These are phyloP conservation scores for Melieria omissa DNA, from an alignment of 2,888 invertebrate species.

Conservation along the genomic window DNA sequence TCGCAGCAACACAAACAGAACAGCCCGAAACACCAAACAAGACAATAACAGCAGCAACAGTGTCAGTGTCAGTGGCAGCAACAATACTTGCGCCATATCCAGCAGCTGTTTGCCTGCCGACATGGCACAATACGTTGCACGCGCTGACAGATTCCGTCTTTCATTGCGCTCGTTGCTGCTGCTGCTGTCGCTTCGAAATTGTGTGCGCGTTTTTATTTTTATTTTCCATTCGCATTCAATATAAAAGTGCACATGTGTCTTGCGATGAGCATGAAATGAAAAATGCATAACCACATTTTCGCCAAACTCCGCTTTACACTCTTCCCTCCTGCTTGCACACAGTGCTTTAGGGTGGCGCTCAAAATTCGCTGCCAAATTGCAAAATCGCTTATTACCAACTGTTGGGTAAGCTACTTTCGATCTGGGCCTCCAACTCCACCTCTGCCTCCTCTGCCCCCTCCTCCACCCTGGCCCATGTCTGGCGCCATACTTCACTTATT, in stretches of 20 bases:
- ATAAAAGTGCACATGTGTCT: slow-evolving; percentile 37
- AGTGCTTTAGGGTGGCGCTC: not conserved
- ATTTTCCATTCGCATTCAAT: not conserved
- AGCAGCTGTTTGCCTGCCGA: slow-evolving; percentile 36
- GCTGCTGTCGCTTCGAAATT: slow-evolving; percentile 10
- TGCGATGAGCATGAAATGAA: slow-evolving; percentile 53
- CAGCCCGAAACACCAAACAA: slow-evolving; percentile 24
- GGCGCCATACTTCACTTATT: slow-evolving; percentile 14
- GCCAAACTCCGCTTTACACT: not conserved
- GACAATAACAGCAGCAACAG: slow-evolving; percentile 27
- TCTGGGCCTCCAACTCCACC: not conserved
- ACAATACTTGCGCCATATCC: slow-evolving; percentile 16
- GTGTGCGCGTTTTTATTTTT: slow-evolving; percentile 39
- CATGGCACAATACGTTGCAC: slow-evolving; percentile 3
- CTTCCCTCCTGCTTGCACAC: not conserved
- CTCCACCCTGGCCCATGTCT: not conserved
- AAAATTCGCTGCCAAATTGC: slow-evolving; percentile 38
- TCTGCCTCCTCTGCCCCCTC: too few species aligned
- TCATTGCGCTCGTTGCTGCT: not conserved
- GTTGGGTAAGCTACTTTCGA: slow-evolving; percentile 2
- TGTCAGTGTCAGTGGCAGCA: slow-evolving; percentile 25
- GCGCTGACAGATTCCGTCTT: slow-evolving; percentile 23
- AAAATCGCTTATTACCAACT: slow-evolving; percentile 54
- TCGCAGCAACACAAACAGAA: slow-evolving; percentile 28
- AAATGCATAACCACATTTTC: slow-evolving; percentile 52